A percentile compares a stretch with the other conserved stretches of the same genome.
phyloP scores from a whole-genome alignment of 1,140 invertebrate species.

The Calliphora vicina region DNA sequence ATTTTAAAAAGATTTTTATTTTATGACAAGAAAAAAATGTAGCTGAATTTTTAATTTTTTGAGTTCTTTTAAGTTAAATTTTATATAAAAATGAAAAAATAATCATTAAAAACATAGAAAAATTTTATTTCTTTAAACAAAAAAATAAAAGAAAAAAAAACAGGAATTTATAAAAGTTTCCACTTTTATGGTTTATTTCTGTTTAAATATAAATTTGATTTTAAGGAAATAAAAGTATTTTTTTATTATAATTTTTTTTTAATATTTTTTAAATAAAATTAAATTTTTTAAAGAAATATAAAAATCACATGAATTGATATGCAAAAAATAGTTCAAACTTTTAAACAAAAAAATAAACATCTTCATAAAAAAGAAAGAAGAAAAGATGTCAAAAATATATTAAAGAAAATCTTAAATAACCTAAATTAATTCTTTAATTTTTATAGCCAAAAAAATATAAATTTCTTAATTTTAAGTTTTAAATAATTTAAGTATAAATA shows the following conservation, averaged over 20 bases:
- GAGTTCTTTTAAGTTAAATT: too few relatives aligned
- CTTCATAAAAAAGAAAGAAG: not conserved
- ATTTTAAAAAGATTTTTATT: not conserved
- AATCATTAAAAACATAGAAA: too few relatives aligned
- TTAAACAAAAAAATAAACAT: constrained; percentile 20
- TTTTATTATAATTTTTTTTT: constrained; percentile 8
- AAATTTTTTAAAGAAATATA: constrained; percentile 6
- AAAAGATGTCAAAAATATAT: constrained; percentile 48
- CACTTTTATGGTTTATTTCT: too few relatives aligned
- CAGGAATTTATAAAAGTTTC: too few relatives aligned
- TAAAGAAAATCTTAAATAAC: constrained; percentile 16
- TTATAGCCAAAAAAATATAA: constrained; percentile 30
- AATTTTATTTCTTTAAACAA: constrained; percentile 3
- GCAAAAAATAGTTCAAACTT: constrained; percentile 36
- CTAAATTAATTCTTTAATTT: constrained; percentile 35
- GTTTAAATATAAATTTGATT: too few relatives aligned
- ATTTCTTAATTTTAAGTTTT: constrained; percentile 28
- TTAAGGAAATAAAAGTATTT: too few relatives aligned
- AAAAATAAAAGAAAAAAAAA: too few relatives aligned
- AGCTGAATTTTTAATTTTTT: not conserved
- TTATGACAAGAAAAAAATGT: not conserved
- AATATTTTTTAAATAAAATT: constrained; percentile 3
- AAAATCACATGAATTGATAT: constrained; percentile 29
- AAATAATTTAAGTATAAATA: constrained; percentile 24
- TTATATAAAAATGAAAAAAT: too few relatives aligned